Evolutionary conservation across 2,797 vertebrate species (phyloP).

Genomic region (Poecilia picta): DNA sequence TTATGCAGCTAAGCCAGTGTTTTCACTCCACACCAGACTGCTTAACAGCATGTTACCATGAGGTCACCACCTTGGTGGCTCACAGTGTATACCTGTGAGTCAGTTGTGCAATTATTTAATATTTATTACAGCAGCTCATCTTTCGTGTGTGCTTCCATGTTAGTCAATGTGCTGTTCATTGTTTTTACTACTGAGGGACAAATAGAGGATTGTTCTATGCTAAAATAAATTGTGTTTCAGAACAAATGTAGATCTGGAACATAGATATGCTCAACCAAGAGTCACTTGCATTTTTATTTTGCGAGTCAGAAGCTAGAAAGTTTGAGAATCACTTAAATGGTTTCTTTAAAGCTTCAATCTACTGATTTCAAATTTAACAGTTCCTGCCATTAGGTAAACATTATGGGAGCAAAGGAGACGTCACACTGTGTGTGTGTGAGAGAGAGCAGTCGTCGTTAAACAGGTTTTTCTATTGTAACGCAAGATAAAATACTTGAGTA

Average conservation of each 20-base stretch:
- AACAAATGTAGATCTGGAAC: not conserved
- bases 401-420: not conserved
- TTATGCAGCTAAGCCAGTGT: not conserved
- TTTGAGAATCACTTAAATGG: not conserved
- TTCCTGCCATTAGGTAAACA: not conserved
- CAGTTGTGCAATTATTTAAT: not conserved
- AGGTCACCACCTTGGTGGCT: not conserved
- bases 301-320: not conserved
- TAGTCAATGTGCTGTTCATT: not conserved
- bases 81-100: not conserved
- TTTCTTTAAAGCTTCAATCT: not conserved
- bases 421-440: not conserved
- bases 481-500: not conserved
- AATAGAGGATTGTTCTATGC: no score
- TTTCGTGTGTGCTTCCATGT: not conserved
- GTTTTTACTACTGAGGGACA: not conserved
- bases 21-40: slow-evolving; percentile 8
- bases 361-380: no score
- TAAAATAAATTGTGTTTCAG: no score
- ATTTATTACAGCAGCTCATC: not conserved
- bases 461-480: not conserved
- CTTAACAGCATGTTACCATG: not conserved
- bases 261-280: not conserved
- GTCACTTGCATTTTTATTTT: not conserved
- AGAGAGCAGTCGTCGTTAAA: not conserved